Percentiles rank a stretch among this genome's conserved stretches.
Evolutionary conservation across 2,888 invertebrate genomes (phyloP).

Genomic region (Mechanitis messenoides): DNA sequence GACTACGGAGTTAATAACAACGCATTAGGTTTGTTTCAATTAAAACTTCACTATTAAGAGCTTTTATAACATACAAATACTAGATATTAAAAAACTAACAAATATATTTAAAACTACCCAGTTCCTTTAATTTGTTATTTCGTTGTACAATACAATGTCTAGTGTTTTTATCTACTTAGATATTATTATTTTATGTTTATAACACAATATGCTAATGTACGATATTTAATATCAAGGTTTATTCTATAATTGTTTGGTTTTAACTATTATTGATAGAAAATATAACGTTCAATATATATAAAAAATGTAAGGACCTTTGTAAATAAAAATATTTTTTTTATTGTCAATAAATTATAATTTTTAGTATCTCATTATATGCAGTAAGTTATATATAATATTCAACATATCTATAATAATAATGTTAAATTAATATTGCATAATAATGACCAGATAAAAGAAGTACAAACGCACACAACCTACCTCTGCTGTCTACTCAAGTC

Average conservation of each 20-base stretch:
- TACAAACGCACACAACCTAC: conserved; percentile 53
- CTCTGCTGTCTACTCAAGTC: conserved; percentile 54
- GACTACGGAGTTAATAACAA: conserved; percentile 74
- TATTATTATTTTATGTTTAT: too few relatives aligned
- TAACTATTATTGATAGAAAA: too few relatives aligned
- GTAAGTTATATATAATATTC: background rate
- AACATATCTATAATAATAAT: too few relatives aligned
- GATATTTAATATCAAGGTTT: too few relatives aligned
- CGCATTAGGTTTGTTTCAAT: conserved; percentile 53
- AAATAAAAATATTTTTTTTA: background rate
- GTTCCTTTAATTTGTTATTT: too few relatives aligned
- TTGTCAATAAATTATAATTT: background rate
- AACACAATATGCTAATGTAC: too few relatives aligned
- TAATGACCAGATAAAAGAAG: conserved; percentile 59
- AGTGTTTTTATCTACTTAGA: too few relatives aligned
- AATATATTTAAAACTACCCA: too few relatives aligned
- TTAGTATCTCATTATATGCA: too few relatives aligned
- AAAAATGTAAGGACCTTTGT: background rate
- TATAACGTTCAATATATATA: too few relatives aligned
- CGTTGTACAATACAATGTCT: too few relatives aligned
- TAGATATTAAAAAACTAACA: background rate
- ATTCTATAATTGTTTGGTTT: too few relatives aligned
- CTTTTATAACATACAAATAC: conserved; percentile 1
- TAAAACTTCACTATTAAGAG: background rate
- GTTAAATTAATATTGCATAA: background rate